A percentile compares a stretch with the other conserved stretches of the same genome.
These are phyloP conservation scores for Neelides sp. DNA, from an alignment of 1,140 invertebrate species.

Conservation along the genomic window DNA sequence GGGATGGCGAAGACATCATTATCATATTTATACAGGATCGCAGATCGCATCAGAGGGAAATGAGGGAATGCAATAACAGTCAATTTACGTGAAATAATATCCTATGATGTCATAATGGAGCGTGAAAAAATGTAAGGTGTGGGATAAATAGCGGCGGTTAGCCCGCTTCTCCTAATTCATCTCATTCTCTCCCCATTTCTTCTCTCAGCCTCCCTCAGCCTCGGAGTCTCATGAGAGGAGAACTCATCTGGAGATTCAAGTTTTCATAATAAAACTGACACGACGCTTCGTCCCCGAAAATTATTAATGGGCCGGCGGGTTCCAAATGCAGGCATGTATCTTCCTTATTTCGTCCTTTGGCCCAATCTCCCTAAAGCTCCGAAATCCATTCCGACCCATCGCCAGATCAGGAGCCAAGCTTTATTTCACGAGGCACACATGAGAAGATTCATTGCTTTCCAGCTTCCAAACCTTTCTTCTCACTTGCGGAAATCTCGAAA, in stretches of 20 bases:
- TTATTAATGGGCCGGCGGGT: constrained; percentile 19
- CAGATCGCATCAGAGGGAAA: no score
- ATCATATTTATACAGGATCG: no score
- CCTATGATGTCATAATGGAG: constrained; percentile 17
- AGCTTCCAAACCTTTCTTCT: no score
- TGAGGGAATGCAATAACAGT: constrained; percentile 22
- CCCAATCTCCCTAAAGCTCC: background rate
- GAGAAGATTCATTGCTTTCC: no score
- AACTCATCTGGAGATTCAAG: constrained; percentile 23
- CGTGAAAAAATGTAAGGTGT: constrained; percentile 17
- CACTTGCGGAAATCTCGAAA: no score
- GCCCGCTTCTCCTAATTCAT: constrained; percentile 13
- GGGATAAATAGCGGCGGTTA: no score
- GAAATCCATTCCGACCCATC: no score
- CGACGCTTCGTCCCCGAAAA: constrained; percentile 18
- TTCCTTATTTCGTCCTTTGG: constrained; percentile 11
- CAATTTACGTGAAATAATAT: constrained; percentile 25
- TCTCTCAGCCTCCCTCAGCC: background rate
- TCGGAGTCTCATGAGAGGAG: background rate
- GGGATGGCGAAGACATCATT: no score
- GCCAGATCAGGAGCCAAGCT: no score
- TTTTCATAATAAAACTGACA: constrained; percentile 24
- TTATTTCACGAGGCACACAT: no score
- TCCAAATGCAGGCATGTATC: constrained; percentile 18
- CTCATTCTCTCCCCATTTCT: background rate